phyloP scores from a whole-genome alignment of 2,797 vertebrate species.

The Clamator glandarius region DNA sequence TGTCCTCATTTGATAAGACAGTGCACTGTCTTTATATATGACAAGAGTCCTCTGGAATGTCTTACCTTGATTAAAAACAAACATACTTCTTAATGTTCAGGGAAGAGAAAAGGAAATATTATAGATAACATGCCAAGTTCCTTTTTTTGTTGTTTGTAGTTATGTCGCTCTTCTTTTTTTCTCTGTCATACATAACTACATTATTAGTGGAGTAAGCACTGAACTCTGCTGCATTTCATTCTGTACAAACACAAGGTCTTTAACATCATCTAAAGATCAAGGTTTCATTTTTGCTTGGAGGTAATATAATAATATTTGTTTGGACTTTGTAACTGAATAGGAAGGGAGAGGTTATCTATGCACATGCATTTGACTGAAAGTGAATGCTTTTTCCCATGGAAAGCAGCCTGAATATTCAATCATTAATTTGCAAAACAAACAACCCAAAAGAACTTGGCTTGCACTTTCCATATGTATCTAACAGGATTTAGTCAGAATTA shows the following conservation, averaged over 20 bases:
- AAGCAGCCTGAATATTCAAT: neutral
- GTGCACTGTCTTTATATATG: neutral
- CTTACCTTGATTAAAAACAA: neutral
- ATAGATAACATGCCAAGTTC: neutral
- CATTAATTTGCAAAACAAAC: constrained; percentile 1
- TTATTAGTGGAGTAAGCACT: neutral
- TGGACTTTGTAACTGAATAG: neutral
- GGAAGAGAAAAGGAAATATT: neutral
- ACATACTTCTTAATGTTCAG: neutral
- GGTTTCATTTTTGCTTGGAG: neutral
- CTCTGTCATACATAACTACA: neutral
- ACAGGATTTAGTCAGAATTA: neutral
- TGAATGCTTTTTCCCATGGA: neutral
- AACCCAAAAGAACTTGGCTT: neutral
- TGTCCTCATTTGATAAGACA: neutral
- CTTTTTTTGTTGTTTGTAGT: neutral
- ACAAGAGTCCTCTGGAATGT: neutral
- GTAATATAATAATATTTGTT: neutral
- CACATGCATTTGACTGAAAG: neutral
- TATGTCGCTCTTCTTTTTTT: neutral
- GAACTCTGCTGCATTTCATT: neutral
- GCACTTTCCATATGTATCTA: neutral
- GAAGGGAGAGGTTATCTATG: neutral
- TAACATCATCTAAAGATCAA: neutral
- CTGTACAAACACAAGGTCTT: neutral